Evolutionary conservation across 2,888 invertebrate species (phyloP).

Genomic region (Rotaria sp.): DNA sequence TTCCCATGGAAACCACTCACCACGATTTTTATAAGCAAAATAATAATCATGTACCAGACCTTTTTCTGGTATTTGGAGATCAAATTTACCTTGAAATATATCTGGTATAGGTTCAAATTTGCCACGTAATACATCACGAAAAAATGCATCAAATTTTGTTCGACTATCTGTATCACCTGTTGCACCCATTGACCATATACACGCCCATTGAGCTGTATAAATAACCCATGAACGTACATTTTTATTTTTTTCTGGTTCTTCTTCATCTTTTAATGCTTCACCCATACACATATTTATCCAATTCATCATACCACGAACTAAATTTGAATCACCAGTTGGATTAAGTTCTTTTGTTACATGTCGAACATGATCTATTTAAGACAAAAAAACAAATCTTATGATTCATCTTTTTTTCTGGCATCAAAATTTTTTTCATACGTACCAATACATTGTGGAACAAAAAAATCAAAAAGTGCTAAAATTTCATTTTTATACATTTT

Average conservation of each 20-base stretch:
- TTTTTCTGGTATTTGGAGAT: constrained; percentile 68
- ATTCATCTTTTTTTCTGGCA: background rate
- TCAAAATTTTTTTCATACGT: constrained; percentile 54
- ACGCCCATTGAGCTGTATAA: constrained; percentile 64
- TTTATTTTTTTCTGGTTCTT: constrained; percentile 61
- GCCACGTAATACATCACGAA: constrained; percentile 59
- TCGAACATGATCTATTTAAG: constrained; percentile 28
- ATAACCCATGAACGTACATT: constrained; percentile 60
- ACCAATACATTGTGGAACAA: constrained; percentile 68
- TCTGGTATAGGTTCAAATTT: constrained; percentile 60
- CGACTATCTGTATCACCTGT: constrained; percentile 69
- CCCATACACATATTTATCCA: constrained; percentile 72
- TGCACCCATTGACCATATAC: constrained; percentile 79
- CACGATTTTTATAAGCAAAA: constrained; percentile 73
- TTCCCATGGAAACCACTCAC: constrained; percentile 77
- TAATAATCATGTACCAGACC: constrained; percentile 73
- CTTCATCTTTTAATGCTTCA: constrained; percentile 54
- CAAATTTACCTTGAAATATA: constrained; percentile 63
- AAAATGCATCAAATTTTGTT: constrained; percentile 69
- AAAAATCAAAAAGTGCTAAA: constrained; percentile 61
- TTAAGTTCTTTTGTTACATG: constrained; percentile 38
- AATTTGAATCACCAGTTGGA: constrained; percentile 60
- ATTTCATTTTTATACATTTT: constrained; percentile 62
- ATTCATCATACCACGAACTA: constrained; percentile 63
- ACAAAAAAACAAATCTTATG: background rate